A percentile compares a stretch with the other conserved stretches of the same genome.
These are phyloP conservation scores for Nannobrachium achirus DNA, from an alignment of 2,113 vertebrate species.

Conservation along the genomic window DNA sequence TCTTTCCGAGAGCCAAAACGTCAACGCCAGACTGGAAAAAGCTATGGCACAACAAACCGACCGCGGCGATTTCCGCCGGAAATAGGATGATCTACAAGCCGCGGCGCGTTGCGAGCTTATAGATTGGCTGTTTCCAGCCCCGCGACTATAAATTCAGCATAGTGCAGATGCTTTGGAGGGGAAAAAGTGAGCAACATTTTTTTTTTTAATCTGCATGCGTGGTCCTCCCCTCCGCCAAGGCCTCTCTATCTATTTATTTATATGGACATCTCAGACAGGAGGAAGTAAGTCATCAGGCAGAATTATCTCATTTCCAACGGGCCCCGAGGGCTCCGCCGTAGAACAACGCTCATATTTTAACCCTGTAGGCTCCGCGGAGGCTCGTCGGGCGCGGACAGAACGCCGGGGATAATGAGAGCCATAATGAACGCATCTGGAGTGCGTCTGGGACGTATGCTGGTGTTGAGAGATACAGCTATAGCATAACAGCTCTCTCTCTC, in stretches of 20 bases:
- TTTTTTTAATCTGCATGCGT: background rate
- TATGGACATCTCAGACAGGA: constrained; percentile 26
- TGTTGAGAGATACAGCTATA: constrained; percentile 59
- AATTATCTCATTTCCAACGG: constrained; percentile 62
- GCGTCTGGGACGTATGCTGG: constrained; percentile 60
- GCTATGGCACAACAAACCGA: constrained; percentile 22
- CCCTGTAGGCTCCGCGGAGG: constrained; percentile 17
- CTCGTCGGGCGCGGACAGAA: constrained; percentile 23
- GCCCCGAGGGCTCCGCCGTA: constrained; percentile 27
- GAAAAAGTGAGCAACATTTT: background rate
- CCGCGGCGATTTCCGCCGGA: constrained; percentile 1
- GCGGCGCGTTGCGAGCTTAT: no score
- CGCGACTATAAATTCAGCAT: background rate
- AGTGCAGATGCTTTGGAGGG: background rate
- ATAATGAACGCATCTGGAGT: constrained; percentile 46
- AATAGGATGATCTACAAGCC: no score
- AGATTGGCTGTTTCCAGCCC: no score
- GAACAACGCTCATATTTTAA: constrained; percentile 37
- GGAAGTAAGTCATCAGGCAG: constrained; percentile 66
- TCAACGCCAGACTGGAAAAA: constrained; percentile 46
- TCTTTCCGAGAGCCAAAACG: constrained; percentile 35
- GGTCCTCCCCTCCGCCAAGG: constrained; percentile 12
- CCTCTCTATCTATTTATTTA: constrained; percentile 57
- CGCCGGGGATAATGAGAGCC: constrained; percentile 14
- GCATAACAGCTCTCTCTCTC: no score